These are phyloP conservation scores for Drosophila diplacantha DNA, from an alignment of 2,888 invertebrate species.

Conservation along the genomic window DNA sequence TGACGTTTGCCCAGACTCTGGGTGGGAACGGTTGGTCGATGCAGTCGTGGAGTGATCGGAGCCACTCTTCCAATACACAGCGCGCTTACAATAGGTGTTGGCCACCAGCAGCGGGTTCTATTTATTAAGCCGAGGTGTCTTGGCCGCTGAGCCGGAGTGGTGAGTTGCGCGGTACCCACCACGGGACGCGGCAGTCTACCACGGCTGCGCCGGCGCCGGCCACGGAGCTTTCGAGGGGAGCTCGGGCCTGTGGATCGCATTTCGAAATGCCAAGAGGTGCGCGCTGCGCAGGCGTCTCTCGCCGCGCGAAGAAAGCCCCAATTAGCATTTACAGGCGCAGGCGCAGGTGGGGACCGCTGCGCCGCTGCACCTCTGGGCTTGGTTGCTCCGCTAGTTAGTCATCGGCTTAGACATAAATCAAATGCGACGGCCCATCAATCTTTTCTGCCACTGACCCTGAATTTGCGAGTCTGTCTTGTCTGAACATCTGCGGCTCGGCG, in stretches of 20 bases:
- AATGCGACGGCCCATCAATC: slow-evolving; percentile 51
- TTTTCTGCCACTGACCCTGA: slow-evolving; percentile 58
- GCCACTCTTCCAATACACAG: slow-evolving; percentile 77
- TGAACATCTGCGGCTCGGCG: slow-evolving; percentile 18
- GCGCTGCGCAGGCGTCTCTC: slow-evolving; percentile 26
- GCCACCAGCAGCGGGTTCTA: slow-evolving; percentile 77
- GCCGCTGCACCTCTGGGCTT: slow-evolving; percentile 48
- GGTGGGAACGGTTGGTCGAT: slow-evolving; percentile 25
- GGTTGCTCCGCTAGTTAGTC: slow-evolving; percentile 33
- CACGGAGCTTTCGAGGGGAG: slow-evolving; percentile 58
- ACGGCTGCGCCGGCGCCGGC: slow-evolving; percentile 41
- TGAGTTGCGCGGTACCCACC: slow-evolving; percentile 49
- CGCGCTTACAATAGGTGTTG: slow-evolving; percentile 79
- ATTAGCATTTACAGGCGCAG: slow-evolving; percentile 55
- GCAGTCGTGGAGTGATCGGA: slow-evolving; percentile 36
- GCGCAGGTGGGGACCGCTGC: background rate
- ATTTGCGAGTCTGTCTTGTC: slow-evolving; percentile 38
- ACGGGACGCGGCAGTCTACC: slow-evolving; percentile 10
- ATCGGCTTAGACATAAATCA: slow-evolving; percentile 60
- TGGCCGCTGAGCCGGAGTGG: slow-evolving; percentile 69
- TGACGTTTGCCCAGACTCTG: slow-evolving; percentile 35
- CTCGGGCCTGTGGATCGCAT: slow-evolving; percentile 54
- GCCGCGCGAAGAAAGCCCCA: slow-evolving; percentile 63
- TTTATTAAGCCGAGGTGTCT: slow-evolving; percentile 77
- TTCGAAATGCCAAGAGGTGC: slow-evolving; percentile 55